These are phyloP conservation scores for Euborellia annulipes DNA, from an alignment of 1,140 invertebrate genomes.

Conservation along the genomic window DNA sequence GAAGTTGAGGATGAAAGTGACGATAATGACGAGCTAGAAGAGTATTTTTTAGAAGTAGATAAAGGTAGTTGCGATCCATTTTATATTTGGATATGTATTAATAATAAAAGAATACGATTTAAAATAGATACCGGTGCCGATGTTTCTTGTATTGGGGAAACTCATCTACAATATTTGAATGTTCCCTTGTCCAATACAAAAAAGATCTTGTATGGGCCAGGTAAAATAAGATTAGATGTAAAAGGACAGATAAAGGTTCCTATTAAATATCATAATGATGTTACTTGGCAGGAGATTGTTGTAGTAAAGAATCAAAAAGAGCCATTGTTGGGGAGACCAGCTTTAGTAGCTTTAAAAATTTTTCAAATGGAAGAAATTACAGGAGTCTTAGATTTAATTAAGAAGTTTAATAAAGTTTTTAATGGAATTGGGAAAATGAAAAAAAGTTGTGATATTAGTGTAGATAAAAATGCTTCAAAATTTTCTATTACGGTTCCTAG, in stretches of 20 bases:
- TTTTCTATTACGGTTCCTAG: conserved; percentile 13
- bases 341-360: not conserved
- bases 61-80: not conserved
- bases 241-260: not conserved
- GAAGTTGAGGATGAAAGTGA: not conserved
- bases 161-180: not conserved
- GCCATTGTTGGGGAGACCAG: not conserved
- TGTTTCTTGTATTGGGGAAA: not conserved
- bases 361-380: not conserved
- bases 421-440: conserved; percentile 1
- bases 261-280: not conserved
- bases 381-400: not conserved
- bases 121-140: not conserved
- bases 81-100: not conserved
- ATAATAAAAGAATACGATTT: not conserved
- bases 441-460: not conserved
- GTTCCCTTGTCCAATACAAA: not conserved
- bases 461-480: not conserved
- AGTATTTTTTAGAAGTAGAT: not conserved
- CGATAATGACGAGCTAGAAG: not conserved
- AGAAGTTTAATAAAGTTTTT: not conserved
- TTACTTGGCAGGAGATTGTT: not conserved
- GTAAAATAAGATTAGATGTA: not conserved
- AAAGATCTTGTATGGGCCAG: not conserved
- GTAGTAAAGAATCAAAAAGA: not conserved